Percentiles rank a stretch among this genome's conserved stretches.
phyloP scores from a whole-genome alignment of 1,140 invertebrate species.

The Hycleus phaleratus region DNA sequence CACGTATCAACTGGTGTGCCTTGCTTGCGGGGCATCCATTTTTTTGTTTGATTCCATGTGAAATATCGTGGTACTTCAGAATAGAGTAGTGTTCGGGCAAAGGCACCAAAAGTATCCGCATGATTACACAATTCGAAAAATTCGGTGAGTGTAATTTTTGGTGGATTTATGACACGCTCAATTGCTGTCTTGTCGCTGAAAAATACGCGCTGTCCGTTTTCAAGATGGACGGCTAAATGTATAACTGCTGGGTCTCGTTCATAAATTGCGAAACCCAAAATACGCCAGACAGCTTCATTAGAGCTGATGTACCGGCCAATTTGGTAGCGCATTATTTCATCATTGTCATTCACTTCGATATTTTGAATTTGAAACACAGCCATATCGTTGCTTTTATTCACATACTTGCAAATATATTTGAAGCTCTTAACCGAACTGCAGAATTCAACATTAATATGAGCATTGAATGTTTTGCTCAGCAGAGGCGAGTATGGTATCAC shows the following conservation, averaged over 20 bases:
- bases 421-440: conserved; percentile 45
- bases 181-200: conserved; percentile 19
- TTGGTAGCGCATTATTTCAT: conserved; percentile 39
- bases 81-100: background rate
- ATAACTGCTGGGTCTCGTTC: conserved; percentile 35
- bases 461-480: too few relatives aligned
- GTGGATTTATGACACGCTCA: conserved; percentile 23
- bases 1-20: too few relatives aligned
- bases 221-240: conserved; percentile 35
- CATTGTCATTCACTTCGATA: conserved; percentile 16
- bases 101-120: conserved; percentile 36
- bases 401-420: conserved; percentile 36
- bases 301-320: conserved; percentile 26
- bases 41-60: background rate
- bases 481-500: too few relatives aligned
- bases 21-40: too few relatives aligned
- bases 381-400: conserved; percentile 33
- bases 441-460: too few relatives aligned
- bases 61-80: background rate
- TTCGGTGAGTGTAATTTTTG: conserved; percentile 24
- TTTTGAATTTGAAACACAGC: conserved; percentile 33
- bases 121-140: conserved; percentile 32
- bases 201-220: conserved; percentile 30
- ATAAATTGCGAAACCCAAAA: conserved; percentile 38
- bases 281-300: conserved; percentile 40